Conservation (phyloP, 2,888 invertebrate species). For the Torymus texanus region DNA sequence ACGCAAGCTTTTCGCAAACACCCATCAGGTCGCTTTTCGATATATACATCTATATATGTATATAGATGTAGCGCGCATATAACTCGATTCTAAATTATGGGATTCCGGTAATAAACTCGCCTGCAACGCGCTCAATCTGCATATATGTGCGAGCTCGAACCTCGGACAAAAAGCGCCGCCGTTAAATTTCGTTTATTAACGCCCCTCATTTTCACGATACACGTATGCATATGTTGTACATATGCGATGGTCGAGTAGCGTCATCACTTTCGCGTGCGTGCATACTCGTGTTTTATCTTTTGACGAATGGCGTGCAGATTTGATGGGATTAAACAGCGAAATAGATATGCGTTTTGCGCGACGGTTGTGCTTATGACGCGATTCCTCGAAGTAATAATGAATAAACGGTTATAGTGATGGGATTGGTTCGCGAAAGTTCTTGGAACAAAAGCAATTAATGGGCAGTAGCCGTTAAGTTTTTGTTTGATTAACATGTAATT, state of each 20-base stretch:
- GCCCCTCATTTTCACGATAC: slow-evolving; percentile 39
- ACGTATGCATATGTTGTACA: not conserved
- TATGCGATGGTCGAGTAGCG: slow-evolving; percentile 14
- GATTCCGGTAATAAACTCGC: not conserved
- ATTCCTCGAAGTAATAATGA: not conserved
- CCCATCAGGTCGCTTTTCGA: no score
- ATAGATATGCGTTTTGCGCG: not conserved
- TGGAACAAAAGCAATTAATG: no score
- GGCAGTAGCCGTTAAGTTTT: no score
- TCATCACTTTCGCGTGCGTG: slow-evolving; percentile 11
- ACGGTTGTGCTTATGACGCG: not conserved
- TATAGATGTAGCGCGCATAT: not conserved
- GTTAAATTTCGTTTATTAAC: slow-evolving; percentile 51
- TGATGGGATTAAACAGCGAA: slow-evolving; percentile 37
- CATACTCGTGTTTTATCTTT: slow-evolving; percentile 28
- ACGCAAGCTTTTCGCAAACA: no score
- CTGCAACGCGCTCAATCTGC: not conserved
- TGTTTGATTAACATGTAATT: no score
- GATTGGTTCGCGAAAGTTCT: no score
- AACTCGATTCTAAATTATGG: not conserved
- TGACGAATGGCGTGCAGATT: slow-evolving; percentile 26
- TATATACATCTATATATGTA: no score
- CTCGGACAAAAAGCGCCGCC: not conserved
- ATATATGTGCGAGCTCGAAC: no score
- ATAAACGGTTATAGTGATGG: no score